Evolutionary conservation across 1,140 invertebrate species (phyloP), one percentile per base, ranked within the genome.

Genomic region (Coboldia fuscipes): DNA sequence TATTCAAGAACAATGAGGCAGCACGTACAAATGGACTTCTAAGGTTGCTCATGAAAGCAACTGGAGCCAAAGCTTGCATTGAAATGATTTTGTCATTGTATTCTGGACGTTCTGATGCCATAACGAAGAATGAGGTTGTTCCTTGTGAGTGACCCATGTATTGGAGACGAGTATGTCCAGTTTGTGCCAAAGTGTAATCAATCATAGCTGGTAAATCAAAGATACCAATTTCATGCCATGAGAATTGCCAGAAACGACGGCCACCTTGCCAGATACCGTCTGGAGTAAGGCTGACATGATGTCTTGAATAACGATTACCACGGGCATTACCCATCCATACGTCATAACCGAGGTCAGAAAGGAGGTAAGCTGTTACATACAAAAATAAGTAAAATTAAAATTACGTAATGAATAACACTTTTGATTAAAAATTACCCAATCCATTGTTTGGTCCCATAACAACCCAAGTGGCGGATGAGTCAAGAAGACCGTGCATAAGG

Each of bases 241-340:
- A 73, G 42, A 57, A 61, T 33, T 58, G 39, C 63, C 63, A 65
- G 45, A 58, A 65, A n/a, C n/a, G n/a, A n/a, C n/a, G n/a, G n/a
- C n/a, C n/a, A 13, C 18, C 40, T 16, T 16, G 10, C 4, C 3
- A 13, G 4, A 9, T 5, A 4, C 60, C 60, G 34, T 68, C 62
- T 3, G 62, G 63, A 41, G 65, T 58, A 10, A 70, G 61, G 13
- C 45, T 48, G 17, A 57, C 62, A 42, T 75, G 71, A 12, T 60
- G 59, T 31, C 60, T 55, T 0, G 70, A 72, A 42, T 78, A 77
- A 0, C 57, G 56, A 40, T 73, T 77, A 10, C 75, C 73, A 10
- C 74, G 56, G 16, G 62, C 63, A 40, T 77, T 84, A 2, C 70
- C 70, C 55, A 77, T 51, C 74, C 74, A 77, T 0, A 85, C 78